Percentiles rank a stretch among this genome's conserved stretches.
These are phyloP conservation scores for Zeuzera pyrina DNA, from an alignment of 2,888 invertebrate genomes.

Conservation along the genomic window DNA sequence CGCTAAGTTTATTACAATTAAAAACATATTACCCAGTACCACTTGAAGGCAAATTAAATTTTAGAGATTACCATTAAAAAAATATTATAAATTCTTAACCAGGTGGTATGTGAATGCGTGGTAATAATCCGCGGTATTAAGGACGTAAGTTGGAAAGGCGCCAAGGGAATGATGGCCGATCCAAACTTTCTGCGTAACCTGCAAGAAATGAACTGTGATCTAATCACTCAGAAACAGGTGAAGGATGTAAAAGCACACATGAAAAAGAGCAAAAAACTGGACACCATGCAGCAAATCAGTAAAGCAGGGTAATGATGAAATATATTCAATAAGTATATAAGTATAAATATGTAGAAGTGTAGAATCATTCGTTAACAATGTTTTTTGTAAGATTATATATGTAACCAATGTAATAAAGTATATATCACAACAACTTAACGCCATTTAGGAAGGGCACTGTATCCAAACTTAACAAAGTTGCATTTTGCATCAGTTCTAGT, in stretches of 20 bases:
- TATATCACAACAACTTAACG: background rate
- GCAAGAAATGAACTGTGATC: slow-evolving; percentile 89
- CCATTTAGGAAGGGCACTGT: too few species aligned
- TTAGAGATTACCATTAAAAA: too few species aligned
- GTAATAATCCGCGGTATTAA: slow-evolving; percentile 87
- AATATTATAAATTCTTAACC: too few species aligned
- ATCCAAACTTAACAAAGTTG: background rate
- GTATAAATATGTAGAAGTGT: too few species aligned
- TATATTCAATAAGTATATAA: too few species aligned
- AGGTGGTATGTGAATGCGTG: slow-evolving; percentile 90
- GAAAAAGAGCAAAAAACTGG: slow-evolving; percentile 80
- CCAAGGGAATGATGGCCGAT: slow-evolving; percentile 94
- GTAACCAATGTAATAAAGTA: slow-evolving; percentile 2
- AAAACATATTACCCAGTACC: too few species aligned
- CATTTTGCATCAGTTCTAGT: too few species aligned
- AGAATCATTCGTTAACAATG: too few species aligned
- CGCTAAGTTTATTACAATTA: too few species aligned
- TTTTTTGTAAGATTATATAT: background rate
- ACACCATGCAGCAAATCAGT: slow-evolving; percentile 88
- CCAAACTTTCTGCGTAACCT: slow-evolving; percentile 85
- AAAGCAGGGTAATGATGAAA: slow-evolving; percentile 87
- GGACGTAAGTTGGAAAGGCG: slow-evolving; percentile 92
- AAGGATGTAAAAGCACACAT: slow-evolving; percentile 81
- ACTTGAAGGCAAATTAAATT: too few species aligned
- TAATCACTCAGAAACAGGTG: slow-evolving; percentile 80